phyloP scores from a whole-genome alignment of 2,797 vertebrate genomes.

The Neosilurus hyrtlii region DNA sequence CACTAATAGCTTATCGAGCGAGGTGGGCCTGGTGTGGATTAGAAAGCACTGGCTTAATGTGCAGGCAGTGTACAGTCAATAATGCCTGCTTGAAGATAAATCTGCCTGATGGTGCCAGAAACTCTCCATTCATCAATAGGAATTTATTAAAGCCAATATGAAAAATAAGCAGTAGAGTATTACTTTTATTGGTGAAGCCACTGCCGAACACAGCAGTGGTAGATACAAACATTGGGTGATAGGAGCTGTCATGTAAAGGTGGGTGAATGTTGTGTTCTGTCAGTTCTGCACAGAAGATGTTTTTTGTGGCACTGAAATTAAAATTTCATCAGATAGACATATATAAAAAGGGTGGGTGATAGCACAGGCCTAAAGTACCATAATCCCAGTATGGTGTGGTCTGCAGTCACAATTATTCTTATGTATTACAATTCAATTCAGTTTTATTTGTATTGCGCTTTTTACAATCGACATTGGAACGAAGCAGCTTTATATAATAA shows the following conservation, averaged over 20 bases:
- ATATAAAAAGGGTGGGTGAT: background rate
- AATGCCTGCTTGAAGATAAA: constrained; percentile 62
- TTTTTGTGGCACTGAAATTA: background rate
- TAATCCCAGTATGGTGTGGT: background rate
- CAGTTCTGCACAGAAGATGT: background rate
- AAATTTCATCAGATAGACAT: background rate
- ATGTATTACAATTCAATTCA: no score
- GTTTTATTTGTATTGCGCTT: no score
- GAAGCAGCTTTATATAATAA: no score
- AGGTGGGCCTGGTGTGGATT: constrained; percentile 69
- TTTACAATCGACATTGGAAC: no score
- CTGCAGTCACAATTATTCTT: background rate
- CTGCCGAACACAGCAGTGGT: background rate
- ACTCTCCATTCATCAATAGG: constrained; percentile 71
- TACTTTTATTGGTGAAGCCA: constrained; percentile 28
- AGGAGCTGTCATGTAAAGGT: constrained; percentile 6
- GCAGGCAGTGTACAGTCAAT: constrained; percentile 64
- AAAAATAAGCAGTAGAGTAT: constrained; percentile 46
- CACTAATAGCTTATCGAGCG: constrained; percentile 79
- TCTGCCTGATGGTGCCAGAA: constrained; percentile 67
- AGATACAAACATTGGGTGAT: constrained; percentile 1
- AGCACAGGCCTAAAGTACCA: background rate
- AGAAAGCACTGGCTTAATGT: constrained; percentile 70
- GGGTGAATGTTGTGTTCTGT: constrained; percentile 1
- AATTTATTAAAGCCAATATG: constrained; percentile 66